Evolutionary conservation across 2,888 invertebrate genomes (phyloP).

Genomic region (Biston stratarius): DNA sequence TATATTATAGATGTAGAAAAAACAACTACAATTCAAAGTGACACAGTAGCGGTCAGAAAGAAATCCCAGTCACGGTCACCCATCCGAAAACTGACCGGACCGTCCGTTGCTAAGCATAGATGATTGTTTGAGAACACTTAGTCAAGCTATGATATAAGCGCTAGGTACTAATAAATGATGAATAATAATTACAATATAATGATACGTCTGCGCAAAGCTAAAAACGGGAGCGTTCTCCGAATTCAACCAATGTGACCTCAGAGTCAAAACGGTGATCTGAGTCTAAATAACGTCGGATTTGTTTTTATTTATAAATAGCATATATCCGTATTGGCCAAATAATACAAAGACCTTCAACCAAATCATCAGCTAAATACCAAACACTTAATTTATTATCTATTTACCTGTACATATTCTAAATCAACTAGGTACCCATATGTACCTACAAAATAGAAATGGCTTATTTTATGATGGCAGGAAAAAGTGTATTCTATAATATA

Average conservation of each 20-base stretch:
- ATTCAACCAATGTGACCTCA: constrained; percentile 71
- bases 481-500: too few species aligned
- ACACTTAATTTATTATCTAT: not conserved
- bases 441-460: too few species aligned
- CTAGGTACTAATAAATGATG: constrained; percentile 55
- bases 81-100: too few species aligned
- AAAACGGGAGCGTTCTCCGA: constrained; percentile 72
- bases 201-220: constrained; percentile 63
- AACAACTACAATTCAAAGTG: too few species aligned
- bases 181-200: constrained; percentile 72
- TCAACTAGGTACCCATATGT: not conserved
- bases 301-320: constrained; percentile 5
- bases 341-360: not conserved
- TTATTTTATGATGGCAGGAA: too few species aligned
- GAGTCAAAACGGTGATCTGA: constrained; percentile 61
- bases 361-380: not conserved
- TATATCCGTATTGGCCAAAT: constrained; percentile 16
- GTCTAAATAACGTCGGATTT: constrained; percentile 42
- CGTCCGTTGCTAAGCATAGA: too few species aligned
- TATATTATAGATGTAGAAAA: too few species aligned
- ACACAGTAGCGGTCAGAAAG: too few species aligned
- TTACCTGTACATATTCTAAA: not conserved
- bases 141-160: constrained; percentile 43
- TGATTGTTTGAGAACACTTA: too few species aligned
- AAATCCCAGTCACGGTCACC: too few species aligned